Conservation (phyloP, 2,888 invertebrate species). For the Neria commutata region DNA sequence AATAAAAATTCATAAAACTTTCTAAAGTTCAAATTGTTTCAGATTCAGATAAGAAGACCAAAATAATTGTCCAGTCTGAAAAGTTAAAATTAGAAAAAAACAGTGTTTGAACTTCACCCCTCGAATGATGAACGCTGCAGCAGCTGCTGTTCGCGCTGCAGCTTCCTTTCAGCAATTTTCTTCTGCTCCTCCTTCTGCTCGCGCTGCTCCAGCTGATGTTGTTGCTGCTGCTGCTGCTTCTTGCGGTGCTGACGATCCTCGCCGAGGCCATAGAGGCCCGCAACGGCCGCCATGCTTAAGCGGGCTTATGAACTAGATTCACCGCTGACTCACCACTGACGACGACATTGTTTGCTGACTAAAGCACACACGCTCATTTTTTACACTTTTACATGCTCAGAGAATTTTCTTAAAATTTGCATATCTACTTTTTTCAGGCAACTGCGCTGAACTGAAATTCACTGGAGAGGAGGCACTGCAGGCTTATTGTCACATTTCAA, state of each 20-base stretch:
- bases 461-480: too few species aligned
- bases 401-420: neutral
- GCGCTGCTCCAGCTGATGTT: slow-evolving; percentile 65
- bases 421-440: too few species aligned
- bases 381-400: neutral
- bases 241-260: slow-evolving; percentile 69
- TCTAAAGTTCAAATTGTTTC: too few species aligned
- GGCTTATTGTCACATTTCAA: too few species aligned
- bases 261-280: slow-evolving; percentile 79
- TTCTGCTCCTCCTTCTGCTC: slow-evolving; percentile 65
- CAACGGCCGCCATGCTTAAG: slow-evolving; percentile 74
- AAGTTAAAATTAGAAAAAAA: neutral
- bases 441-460: too few species aligned
- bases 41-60: too few species aligned
- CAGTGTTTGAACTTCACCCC: slow-evolving; percentile 42
- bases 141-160: slow-evolving; percentile 45
- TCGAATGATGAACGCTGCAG: slow-evolving; percentile 53
- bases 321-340: neutral
- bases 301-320: too few species aligned
- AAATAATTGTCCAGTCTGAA: too few species aligned
- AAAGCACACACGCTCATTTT: neutral
- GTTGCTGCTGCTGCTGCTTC: slow-evolving; percentile 64
- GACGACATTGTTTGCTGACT: neutral
- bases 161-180: slow-evolving; percentile 55
- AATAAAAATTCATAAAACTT: too few species aligned